Percentiles rank a stretch among this genome's conserved stretches.
phyloP scores from a whole-genome alignment of 2,797 vertebrate species.

The Mus spretus region DNA sequence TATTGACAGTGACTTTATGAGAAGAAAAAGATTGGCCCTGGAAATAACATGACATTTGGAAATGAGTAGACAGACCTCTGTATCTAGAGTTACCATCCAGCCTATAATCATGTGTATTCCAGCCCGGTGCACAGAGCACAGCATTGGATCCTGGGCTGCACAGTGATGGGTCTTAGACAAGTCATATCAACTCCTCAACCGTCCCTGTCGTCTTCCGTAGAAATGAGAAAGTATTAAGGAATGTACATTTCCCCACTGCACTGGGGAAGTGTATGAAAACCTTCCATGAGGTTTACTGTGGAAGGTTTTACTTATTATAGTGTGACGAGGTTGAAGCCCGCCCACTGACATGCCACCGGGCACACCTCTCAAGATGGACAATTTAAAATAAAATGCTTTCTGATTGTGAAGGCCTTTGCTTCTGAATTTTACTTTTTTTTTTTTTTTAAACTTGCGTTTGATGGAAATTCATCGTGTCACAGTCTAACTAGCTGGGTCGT shows the following conservation, averaged over 20 bases:
- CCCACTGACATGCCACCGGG: background rate
- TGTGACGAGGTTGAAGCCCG: background rate
- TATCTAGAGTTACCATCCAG: background rate
- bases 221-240: fast-evolving
- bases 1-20: conserved; percentile 26
- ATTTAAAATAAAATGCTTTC: background rate
- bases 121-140: background rate
- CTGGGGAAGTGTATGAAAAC: background rate
- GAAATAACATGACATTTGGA: conserved; percentile 1
- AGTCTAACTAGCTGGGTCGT: background rate
- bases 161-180: background rate
- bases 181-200: background rate
- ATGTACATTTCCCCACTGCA: background rate
- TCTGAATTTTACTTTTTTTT: conserved; percentile 27
- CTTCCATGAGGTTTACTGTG: background rate
- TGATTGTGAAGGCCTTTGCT: conserved; percentile 4
- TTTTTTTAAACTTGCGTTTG: background rate
- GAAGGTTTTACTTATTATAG: too few species aligned
- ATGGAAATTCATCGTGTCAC: background rate
- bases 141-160: background rate
- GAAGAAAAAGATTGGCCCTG: conserved; percentile 5
- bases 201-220: background rate
- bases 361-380: background rate
- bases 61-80: background rate
- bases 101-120: background rate